Percentiles rank a stretch among this genome's conserved stretches.
Conservation (phyloP, 2,888 invertebrate species). For the Dioctria linearis region DNA sequence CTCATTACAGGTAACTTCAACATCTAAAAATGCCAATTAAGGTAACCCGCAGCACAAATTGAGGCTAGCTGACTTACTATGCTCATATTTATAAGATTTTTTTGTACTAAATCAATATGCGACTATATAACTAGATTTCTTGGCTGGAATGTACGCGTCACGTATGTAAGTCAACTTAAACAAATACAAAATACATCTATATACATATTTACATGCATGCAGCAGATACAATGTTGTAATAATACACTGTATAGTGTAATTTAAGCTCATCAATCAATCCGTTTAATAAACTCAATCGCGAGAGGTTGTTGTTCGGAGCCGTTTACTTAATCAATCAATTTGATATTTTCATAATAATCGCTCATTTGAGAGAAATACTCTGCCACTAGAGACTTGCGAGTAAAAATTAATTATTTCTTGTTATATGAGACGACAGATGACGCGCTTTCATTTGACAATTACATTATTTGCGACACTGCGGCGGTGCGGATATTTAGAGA, state of each 20-base stretch:
- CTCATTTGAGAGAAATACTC: conserved; percentile 24
- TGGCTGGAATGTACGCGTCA: neutral
- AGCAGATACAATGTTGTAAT: too few relatives aligned
- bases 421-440: conserved; percentile 1
- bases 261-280: conserved; percentile 45
- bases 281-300: conserved; percentile 38
- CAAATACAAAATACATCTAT: too few relatives aligned
- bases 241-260: neutral
- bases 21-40: conserved; percentile 41
- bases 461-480: too few relatives aligned
- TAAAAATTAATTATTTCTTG: conserved; percentile 19
- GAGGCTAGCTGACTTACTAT: neutral
- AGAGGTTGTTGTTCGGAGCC: conserved; percentile 29
- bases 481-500: too few relatives aligned
- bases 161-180: neutral
- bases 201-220: too few relatives aligned
- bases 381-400: neutral
- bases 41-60: neutral
- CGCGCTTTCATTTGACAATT: too few relatives aligned
- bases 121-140: neutral
- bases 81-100: neutral
- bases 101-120: neutral
- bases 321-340: conserved; percentile 44
- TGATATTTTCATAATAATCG: conserved; percentile 29
- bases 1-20: conserved; percentile 32